Base-by-base conservation (phyloP, 2,797 vertebrate genomes). In the Micromesistius poutassou region DNA sequence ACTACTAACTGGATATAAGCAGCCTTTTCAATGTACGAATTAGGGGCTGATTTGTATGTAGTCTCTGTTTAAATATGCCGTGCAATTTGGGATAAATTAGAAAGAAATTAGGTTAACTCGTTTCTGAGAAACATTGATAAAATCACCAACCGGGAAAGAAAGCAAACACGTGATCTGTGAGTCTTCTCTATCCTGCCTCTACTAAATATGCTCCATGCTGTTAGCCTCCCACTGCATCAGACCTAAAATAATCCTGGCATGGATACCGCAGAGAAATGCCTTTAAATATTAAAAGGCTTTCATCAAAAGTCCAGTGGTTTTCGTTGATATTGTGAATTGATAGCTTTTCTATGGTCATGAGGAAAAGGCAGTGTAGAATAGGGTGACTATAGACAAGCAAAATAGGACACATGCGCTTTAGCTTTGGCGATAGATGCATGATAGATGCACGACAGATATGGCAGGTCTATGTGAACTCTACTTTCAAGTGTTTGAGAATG, bases 261-360 rank as follows among this genome's bases (percentile, higher is more conserved):
- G 70, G 16, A 30, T 16, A 19, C 31, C 19, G 22, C 12, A 33
- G 5, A 71, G 30, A 33, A 71, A 30, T 19, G 31, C 33, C 9
- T 71, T 30, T 30, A n/a, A 50, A 28, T 28, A 66, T 66, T 66
- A 10, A 66, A 7, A 66, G 62, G 30, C 70, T 71, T 71, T 71
- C 7, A 10, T 71, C 25, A 30, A 8, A 30, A 31, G 13, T 19
- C 30, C 30, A 33, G 30, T 30, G 30, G 31, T 9, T 19, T 33
- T 30, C 31, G 8, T 14, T n/a, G n/a, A n/a, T n/a, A n/a, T n/a
- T 1, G 30, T 30, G 30, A 40, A 75, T 62, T 8, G 50, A 46
- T 14, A 35, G 28, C 80, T 82, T 82, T 68, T 22, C 79, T 74
- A 72, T 73, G 66, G 16, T 66, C 28, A 70, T 73, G 50, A 77